phyloP scores from a whole-genome alignment of 2,797 vertebrate species.

The Hapalemur alaotrensis region DNA sequence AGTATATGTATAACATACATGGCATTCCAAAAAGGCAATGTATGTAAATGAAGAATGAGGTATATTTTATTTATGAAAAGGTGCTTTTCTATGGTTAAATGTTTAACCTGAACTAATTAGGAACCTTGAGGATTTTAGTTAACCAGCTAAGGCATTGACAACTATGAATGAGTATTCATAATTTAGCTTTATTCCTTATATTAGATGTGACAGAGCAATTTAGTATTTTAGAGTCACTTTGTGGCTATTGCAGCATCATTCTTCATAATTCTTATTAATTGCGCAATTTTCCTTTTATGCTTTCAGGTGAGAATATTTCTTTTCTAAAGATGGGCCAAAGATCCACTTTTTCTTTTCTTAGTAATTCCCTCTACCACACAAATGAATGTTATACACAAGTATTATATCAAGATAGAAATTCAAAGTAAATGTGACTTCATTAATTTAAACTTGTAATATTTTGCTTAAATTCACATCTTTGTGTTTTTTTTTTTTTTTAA shows the following conservation, averaged over 20 bases:
- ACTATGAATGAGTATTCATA: conserved; percentile 3
- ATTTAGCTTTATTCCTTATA: conserved; percentile 26
- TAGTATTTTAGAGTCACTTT: background rate
- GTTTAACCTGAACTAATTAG: conserved; percentile 53
- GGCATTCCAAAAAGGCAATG: conserved; percentile 21
- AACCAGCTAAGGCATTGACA: conserved; percentile 32
- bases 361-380: background rate
- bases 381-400: background rate
- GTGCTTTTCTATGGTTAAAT: conserved; percentile 41
- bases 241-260: background rate
- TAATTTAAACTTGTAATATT: background rate
- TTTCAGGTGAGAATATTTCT: background rate
- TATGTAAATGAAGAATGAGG: conserved; percentile 44
- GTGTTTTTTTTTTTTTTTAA: background rate
- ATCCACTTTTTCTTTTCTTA: background rate
- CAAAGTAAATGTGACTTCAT: background rate
- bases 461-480: background rate
- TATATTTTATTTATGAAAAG: conserved; percentile 59
- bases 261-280: background rate
- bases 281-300: background rate
- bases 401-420: background rate
- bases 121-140: conserved; percentile 34
- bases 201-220: background rate
- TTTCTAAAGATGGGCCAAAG: background rate
- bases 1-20: background rate